phyloP scores from a whole-genome alignment of 2,888 invertebrate species.

The Drosophila setosimentum region DNA sequence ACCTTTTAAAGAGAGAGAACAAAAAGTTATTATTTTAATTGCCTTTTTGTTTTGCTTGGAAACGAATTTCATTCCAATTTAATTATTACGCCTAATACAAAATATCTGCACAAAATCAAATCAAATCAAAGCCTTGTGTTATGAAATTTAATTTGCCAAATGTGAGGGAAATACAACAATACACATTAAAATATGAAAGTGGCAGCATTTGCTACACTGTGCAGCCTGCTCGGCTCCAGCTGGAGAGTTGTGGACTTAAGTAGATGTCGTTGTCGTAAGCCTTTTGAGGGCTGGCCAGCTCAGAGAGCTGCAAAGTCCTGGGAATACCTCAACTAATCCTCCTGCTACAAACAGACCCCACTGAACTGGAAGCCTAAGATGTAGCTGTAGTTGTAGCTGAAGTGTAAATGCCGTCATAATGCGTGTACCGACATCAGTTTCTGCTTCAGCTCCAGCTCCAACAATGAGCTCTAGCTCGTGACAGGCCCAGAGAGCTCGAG shows the following conservation, averaged over 20 bases:
- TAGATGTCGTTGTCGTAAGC: constrained; percentile 33
- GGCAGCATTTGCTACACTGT: background rate
- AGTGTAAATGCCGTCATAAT: constrained; percentile 78
- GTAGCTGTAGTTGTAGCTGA: constrained; percentile 27
- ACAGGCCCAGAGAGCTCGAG: constrained; percentile 38
- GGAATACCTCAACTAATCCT: constrained; percentile 44
- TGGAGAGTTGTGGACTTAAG: background rate
- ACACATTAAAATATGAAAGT: background rate
- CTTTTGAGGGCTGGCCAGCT: constrained; percentile 47
- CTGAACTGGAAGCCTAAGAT: constrained; percentile 18
- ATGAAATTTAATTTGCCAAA: background rate
- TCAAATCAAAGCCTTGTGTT: background rate
- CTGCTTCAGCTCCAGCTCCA: constrained; percentile 32
- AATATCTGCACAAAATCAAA: background rate
- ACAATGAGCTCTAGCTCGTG: constrained; percentile 41
- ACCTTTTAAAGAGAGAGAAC: background rate
- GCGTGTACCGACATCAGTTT: constrained; percentile 71
- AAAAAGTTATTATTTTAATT: no score
- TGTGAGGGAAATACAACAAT: background rate
- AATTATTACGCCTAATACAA: background rate
- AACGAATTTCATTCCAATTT: background rate
- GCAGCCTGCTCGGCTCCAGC: constrained; percentile 7
- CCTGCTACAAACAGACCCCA: constrained; percentile 4
- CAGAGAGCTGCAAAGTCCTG: constrained; percentile 48
- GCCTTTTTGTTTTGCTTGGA: background rate